These are phyloP conservation scores for Emydocephalus ijimae DNA, from an alignment of 2,113 vertebrate genomes.

Conservation along the genomic window DNA sequence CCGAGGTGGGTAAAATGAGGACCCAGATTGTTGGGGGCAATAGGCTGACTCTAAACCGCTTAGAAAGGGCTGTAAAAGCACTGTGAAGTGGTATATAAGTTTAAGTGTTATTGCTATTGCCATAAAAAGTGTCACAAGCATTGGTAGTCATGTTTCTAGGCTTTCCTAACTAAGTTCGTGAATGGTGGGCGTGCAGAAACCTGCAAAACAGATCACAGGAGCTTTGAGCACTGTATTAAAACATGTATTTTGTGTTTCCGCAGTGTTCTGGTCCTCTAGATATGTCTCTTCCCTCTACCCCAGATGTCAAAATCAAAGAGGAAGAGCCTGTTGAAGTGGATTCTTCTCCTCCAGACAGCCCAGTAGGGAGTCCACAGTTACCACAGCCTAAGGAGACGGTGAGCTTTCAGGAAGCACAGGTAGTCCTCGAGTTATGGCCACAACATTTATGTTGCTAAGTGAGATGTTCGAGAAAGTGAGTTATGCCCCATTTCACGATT, in stretches of 20 bases:
- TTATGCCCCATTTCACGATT: not conserved
- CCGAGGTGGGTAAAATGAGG: no score
- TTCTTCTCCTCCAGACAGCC: conserved; percentile 85
- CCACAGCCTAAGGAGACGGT: conserved; percentile 68
- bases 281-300: conserved; percentile 84
- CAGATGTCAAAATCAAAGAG: conserved; percentile 89
- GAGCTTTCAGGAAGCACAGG: fast-evolving
- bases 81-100: no score
- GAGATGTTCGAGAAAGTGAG: not conserved
- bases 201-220: not conserved
- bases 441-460: not conserved
- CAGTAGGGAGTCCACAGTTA: conserved; percentile 71
- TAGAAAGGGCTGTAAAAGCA: no score
- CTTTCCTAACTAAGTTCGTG: not conserved
- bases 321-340: conserved; percentile 89
- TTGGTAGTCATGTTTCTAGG: not conserved
- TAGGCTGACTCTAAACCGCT: no score
- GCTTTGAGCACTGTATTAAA: not conserved
- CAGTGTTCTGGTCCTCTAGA: conserved; percentile 79
- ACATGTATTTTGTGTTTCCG: conserved; percentile 19
- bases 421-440: not conserved
- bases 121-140: not conserved
- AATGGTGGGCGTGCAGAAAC: not conserved
- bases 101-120: no score
- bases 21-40: no score